A percentile compares a stretch with the other conserved stretches of the same genome.
phyloP scores from a whole-genome alignment of 2,888 invertebrate species.

The Nomada goodeniana region DNA sequence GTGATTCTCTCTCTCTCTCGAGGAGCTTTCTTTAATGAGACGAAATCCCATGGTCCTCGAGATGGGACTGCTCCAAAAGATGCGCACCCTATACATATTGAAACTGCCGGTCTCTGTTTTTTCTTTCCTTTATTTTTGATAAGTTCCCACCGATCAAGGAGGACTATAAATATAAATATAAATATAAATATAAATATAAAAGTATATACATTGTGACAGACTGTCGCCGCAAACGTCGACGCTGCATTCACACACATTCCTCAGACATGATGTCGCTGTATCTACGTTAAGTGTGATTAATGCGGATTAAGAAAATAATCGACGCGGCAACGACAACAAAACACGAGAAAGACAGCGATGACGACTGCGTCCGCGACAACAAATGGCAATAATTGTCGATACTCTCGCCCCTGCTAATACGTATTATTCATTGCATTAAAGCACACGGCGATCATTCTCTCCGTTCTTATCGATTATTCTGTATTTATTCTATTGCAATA shows the following conservation, averaged over 20 bases:
- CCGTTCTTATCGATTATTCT: slow-evolving; percentile 31
- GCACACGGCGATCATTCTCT: slow-evolving; percentile 3
- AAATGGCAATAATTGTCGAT: slow-evolving; percentile 54
- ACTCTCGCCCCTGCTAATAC: slow-evolving; percentile 16
- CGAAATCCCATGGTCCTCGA: slow-evolving; percentile 6
- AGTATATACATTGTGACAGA: slow-evolving; percentile 47
- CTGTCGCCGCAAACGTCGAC: slow-evolving; percentile 56
- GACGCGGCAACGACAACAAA: slow-evolving; percentile 52
- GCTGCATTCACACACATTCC: slow-evolving; percentile 76
- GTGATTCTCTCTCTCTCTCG: neutral
- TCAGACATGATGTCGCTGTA: slow-evolving; percentile 75
- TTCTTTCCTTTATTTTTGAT: slow-evolving; percentile 58
- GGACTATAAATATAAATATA: slow-evolving; percentile 47
- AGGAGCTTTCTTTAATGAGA: slow-evolving; percentile 26
- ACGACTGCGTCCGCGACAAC: slow-evolving; percentile 57
- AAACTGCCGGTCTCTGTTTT: slow-evolving; percentile 56
- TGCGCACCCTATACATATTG: slow-evolving; percentile 6
- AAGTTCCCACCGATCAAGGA: slow-evolving; percentile 60
- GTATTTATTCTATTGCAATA: slow-evolving; percentile 24
- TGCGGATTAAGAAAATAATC: slow-evolving; percentile 58
- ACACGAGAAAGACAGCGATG: slow-evolving; percentile 54
- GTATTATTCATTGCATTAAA: slow-evolving; percentile 13
- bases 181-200: slow-evolving; percentile 29
- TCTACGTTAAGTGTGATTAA: slow-evolving; percentile 72
- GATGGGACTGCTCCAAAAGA: neutral